A percentile compares a stretch with the other conserved stretches of the same genome.
Conservation (phyloP, 2,888 invertebrate genomes). For the Leuctra nigra region DNA sequence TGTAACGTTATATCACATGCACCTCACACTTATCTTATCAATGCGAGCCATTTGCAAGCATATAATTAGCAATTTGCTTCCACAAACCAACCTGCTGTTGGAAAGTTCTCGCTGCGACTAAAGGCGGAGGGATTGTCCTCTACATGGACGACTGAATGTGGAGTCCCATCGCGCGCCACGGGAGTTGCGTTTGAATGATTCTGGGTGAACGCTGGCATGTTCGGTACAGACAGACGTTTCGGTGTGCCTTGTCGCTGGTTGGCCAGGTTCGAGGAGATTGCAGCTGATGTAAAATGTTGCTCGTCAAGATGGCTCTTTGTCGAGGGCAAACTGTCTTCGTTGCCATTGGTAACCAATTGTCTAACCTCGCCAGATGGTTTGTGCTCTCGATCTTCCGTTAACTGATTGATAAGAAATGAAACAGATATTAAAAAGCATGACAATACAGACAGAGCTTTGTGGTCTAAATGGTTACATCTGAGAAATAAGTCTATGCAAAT, state of each 20-base stretch:
- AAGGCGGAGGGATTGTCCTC: constrained; percentile 41
- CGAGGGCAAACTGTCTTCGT: constrained; percentile 25
- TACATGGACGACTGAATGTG: constrained; percentile 65
- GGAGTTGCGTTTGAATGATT: constrained; percentile 34
- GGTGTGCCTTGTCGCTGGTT: constrained; percentile 24
- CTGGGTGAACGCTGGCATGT: neutral
- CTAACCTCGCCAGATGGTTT: constrained; percentile 39
- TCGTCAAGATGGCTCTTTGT: constrained; percentile 8
- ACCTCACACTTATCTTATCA: no score
- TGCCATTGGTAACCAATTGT: constrained; percentile 29
- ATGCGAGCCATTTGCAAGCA: no score
- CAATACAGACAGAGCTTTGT: no score
- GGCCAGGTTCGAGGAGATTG: neutral
- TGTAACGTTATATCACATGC: no score
- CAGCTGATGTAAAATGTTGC: neutral
- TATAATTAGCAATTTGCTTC: no score
- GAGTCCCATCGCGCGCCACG: constrained; percentile 36
- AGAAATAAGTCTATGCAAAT: no score
- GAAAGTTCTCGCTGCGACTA: constrained; percentile 27
- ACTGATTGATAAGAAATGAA: no score
- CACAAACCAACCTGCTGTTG: constrained; percentile 18
- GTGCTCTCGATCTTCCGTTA: constrained; percentile 49
- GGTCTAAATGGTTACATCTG: no score
- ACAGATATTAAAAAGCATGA: no score
- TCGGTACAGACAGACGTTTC: constrained; percentile 12